Evolutionary conservation across 2,113 vertebrate species (phyloP), one percentile per base, ranked within the genome.

Genomic region (Centropus unirufus): DNA sequence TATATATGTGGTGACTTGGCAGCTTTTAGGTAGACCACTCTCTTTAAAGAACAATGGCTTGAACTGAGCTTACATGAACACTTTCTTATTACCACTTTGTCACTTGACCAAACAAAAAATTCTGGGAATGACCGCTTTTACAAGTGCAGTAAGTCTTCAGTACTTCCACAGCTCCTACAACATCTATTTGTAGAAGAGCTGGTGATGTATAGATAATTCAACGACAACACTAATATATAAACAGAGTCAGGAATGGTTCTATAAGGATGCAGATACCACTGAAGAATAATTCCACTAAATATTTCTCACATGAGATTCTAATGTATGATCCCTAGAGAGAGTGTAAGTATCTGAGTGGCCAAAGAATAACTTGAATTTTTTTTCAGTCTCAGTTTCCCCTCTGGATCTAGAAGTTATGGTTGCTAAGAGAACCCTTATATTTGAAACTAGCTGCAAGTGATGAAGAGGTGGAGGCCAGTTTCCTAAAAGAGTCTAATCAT

Each of bases 31-130:
- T 39, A 51, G 63, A 47, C 91, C 2, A 0, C 29, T 36, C 29
- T 83, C 84, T 69, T 91, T 69, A 87, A 94, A 85, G 84, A 86
- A n/a, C 72, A 82, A 58, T 2, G 21, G 39, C 90, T 63, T 32
- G 34, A 84, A 83, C 2, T 66, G 67, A 91, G 40, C 80, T 85
- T 86, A 89, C 63, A 63, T 1, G 59, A 83, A 80, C 26, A 7
- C 91, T 96, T 93, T 93, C 84, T 90, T 93, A 19, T 93, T 92
- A 83, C 82, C 23, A 36, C 63, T 95, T 59, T 88, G 87, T 91
- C 87, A 67, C 63, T 91, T 80, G 55, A 95, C 90, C 95, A 95
- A 95, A 91, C 46, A 91, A 83, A 32, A 83, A 86, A 69, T 34
- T 55, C 66, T 83, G 84, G 70, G 75, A 83, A 59, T 40, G 79